Conservation (phyloP, 1,140 invertebrate species). For the Drosophila fuyamai region DNA sequence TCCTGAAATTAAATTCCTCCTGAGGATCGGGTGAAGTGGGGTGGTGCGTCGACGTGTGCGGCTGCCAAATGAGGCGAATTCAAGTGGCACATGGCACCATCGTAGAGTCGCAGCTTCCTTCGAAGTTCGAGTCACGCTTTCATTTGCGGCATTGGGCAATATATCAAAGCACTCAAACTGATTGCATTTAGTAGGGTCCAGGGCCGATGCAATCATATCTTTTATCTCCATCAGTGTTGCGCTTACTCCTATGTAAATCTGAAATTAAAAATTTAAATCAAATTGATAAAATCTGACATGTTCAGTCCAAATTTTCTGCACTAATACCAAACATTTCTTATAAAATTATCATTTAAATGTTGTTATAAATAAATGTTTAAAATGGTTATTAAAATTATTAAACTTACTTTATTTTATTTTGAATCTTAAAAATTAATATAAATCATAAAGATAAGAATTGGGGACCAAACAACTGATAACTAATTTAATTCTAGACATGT, state of each 20-base stretch:
- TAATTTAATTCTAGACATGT: not conserved
- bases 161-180: slow-evolving; percentile 75
- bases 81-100: slow-evolving; percentile 49
- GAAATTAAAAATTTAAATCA: too few species aligned
- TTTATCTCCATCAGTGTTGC: not conserved
- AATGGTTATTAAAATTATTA: too few species aligned
- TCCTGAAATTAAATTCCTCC: slow-evolving; percentile 63
- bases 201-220: slow-evolving; percentile 6
- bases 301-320: too few species aligned
- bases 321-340: too few species aligned
- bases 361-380: too few species aligned
- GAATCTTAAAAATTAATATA: too few species aligned
- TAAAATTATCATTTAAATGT: too few species aligned
- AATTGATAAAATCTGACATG: too few species aligned
- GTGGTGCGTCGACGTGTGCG: slow-evolving; percentile 46
- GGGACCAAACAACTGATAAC: too few species aligned
- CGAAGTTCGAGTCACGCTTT: slow-evolving; percentile 46
- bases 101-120: slow-evolving; percentile 10
- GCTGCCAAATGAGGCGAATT: slow-evolving; percentile 70
- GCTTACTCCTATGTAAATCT: not conserved
- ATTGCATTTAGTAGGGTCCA: slow-evolving; percentile 66
- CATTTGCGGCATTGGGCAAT: slow-evolving; percentile 54
- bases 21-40: slow-evolving; percentile 13
- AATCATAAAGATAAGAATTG: too few species aligned
- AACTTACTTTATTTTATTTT: too few species aligned